A percentile compares a stretch with the other conserved stretches of the same genome.
Conservation (phyloP, 1,140 invertebrate genomes). For the Tribolium madens region DNA sequence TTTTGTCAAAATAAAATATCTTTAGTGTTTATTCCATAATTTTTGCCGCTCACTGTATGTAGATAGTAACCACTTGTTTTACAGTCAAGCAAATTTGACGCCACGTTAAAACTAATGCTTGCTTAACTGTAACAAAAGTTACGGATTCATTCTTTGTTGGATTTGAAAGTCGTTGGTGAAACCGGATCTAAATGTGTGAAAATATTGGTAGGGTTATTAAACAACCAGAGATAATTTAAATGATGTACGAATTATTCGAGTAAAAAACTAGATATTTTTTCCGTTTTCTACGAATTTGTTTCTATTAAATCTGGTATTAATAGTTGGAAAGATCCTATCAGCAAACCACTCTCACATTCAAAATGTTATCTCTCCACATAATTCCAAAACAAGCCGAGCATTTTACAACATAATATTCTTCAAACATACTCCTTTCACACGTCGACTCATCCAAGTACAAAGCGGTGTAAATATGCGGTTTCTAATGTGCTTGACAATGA, state of each 20-base stretch:
- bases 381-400: neutral
- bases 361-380: neutral
- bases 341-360: neutral
- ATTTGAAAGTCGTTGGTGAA: neutral
- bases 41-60: too few relatives aligned
- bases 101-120: neutral
- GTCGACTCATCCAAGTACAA: neutral
- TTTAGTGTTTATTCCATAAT: too few relatives aligned
- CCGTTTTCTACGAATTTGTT: neutral
- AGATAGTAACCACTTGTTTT: too few relatives aligned
- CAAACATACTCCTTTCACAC: neutral
- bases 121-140: neutral
- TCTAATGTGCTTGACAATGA: neutral
- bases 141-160: neutral
- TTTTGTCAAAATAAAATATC: too few relatives aligned
- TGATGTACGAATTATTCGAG: neutral
- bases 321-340: neutral
- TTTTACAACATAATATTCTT: neutral
- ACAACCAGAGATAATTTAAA: neutral
- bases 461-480: neutral
- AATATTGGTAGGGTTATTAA: neutral
- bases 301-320: neutral
- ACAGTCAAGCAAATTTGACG: neutral
- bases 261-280: neutral
- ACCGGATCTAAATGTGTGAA: neutral